These are phyloP conservation scores for Griposia aprilina DNA, from an alignment of 2,888 invertebrate species.

Conservation along the genomic window DNA sequence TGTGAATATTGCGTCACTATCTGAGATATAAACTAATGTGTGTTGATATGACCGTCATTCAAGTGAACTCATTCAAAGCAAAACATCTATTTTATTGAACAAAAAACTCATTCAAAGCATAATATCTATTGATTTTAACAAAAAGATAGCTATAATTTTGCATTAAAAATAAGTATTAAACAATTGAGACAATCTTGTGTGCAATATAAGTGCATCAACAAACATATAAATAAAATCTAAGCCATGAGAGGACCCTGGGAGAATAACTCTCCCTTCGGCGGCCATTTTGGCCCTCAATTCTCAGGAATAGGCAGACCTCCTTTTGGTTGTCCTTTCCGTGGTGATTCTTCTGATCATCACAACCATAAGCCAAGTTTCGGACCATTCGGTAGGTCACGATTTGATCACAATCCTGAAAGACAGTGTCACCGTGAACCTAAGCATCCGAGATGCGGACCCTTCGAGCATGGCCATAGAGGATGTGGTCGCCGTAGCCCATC, in stretches of 20 bases:
- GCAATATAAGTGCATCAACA: no score
- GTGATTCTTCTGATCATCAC: slow-evolving; percentile 7
- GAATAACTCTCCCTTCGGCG: neutral
- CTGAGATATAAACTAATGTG: slow-evolving; percentile 13
- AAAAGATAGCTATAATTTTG: no score
- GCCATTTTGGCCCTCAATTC: slow-evolving; percentile 22
- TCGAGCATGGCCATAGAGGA: neutral
- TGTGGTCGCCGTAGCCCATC: neutral
- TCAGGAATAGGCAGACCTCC: slow-evolving; percentile 42
- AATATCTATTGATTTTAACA: no score
- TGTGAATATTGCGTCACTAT: slow-evolving; percentile 31
- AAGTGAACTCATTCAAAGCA: slow-evolving; percentile 25
- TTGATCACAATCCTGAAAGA: slow-evolving; percentile 2
- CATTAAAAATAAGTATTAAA: neutral
- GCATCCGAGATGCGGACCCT: slow-evolving; percentile 7
- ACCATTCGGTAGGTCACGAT: neutral
- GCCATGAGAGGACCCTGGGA: slow-evolving; percentile 31
- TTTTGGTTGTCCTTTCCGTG: slow-evolving; percentile 6
- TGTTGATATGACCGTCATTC: slow-evolving; percentile 23
- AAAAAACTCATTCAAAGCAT: no score
- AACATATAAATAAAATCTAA: neutral
- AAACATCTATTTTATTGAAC: neutral
- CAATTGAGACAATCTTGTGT: neutral
- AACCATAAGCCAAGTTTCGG: neutral
- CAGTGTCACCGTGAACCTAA: slow-evolving; percentile 8